Evolutionary conservation across 2,113 vertebrate genomes (phyloP), one percentile per base, ranked within the genome.

Genomic region (Coptodon bakossiorum): DNA sequence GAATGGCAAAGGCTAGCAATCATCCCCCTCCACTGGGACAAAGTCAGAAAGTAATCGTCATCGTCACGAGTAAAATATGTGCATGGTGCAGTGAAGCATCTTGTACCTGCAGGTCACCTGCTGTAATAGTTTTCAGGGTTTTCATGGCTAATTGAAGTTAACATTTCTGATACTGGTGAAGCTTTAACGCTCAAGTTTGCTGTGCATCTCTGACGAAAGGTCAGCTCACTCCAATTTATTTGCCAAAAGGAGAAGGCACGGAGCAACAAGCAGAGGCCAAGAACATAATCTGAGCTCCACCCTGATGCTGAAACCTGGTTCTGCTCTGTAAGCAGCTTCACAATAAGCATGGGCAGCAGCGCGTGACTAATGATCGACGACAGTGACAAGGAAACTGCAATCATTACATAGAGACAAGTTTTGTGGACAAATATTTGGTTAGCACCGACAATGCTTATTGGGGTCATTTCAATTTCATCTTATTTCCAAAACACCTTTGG

Each of bases 201-300:
- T 86, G 83, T 86, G 63, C 80, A 78, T 83, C 91, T 90, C 63
- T 83, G 86, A 92, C 63, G 2, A 94, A 95, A 95, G 95, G 93
- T 95, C 93, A 93, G 66, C 73, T 79, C 79, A 13, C 87, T 94
- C 61, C 86, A 91, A 92, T 95, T 91, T 92, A 91, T 95, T 95
- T 86, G 84, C 84, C 90, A 89, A 91, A 93, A 92, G 86, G 81
- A 91, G 88, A 92, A 59, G 82, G 93, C 66, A 80, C 76, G 52
- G 19, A 86, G 90, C 89, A 85, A 90, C 84, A 86, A 56, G 81
- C 31, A 17, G 59, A 63, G 81, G 66, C 83, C 50, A 76, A 78
- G 80, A 80, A 91, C 92, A 90, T 88, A 93, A 92, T 94, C 88
- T 91, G 59, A 50, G 81, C 79, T 76, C 52, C 84, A 89, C 81